Evolutionary conservation across 2,113 vertebrate genomes (phyloP), one percentile per base, ranked within the genome.

Genomic region (Neotoma lepida): DNA sequence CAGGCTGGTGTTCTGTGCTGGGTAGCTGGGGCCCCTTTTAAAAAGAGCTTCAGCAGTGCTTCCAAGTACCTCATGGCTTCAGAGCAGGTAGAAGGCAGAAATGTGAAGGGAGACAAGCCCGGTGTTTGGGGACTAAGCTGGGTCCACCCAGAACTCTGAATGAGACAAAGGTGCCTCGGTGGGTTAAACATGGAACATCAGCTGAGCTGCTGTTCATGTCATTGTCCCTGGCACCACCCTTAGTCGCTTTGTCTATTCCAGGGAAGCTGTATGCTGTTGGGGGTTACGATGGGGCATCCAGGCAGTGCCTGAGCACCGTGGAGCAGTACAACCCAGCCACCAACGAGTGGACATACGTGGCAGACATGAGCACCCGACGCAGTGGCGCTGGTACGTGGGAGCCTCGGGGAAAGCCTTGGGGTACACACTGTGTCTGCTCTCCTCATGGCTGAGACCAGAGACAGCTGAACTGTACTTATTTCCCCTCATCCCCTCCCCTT

Each of bases 321-420:
- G 99, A 99, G 96, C 99, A 99, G 96, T 99, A 99, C 61, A 99
- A 99, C 98, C 99, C 99, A 0, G 98, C 98, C 20, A 98, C 98
- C 9, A 99, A 99, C 3, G 99, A 99, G 86, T 99, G 99, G 99
- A 98, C 97, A 6, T 99, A 99, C 0, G 99, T 99, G 18, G 99
- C 99, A 0, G 99, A 99, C 98, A 99, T 99, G 99, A 99, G 99
- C 98, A 99, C 99, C 3, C 99, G 99, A 26, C 99, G 99, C 94
- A 99, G 99, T 18, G 99, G 99, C 44, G 99, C 99, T 98, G 99
- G 99, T 99, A 98, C 1, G 4, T 84, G 28, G 56, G 26, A 30
- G 35, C 14, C 68, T 22, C 6, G 5, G 0, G 74, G 22, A 54
- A 17, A 33, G 41, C 10, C 35, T 9, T 33, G 54, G 80, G 80